A percentile compares a stretch with the other conserved stretches of the same genome.
These are phyloP conservation scores for Macrotrachela quadricornifera DNA, from an alignment of 1,140 invertebrate genomes.

Conservation along the genomic window DNA sequence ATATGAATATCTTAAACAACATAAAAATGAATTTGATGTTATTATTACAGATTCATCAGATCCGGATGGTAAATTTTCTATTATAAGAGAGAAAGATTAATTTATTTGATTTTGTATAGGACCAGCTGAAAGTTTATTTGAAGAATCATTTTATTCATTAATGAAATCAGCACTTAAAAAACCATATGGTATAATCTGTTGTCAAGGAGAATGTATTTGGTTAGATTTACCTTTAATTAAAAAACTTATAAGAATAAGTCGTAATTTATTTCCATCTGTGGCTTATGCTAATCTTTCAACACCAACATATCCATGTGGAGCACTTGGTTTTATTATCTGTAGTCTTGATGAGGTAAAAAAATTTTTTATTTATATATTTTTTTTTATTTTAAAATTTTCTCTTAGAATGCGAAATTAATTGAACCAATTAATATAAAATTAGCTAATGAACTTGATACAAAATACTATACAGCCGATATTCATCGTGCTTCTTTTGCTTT, in stretches of 20 bases:
- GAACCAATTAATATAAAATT: conserved; percentile 12
- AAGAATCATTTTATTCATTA: conserved; percentile 65
- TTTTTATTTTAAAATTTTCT: too few relatives aligned
- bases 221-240: conserved; percentile 54
- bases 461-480: too few relatives aligned
- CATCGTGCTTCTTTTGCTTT: too few relatives aligned
- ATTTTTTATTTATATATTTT: too few relatives aligned
- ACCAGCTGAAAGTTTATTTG: conserved; percentile 41
- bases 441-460: too few relatives aligned
- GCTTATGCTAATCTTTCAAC: conserved; percentile 60
- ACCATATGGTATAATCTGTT: conserved; percentile 69
- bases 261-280: conserved; percentile 48
- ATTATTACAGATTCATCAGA: conserved; percentile 96
- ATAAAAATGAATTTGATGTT: conserved; percentile 68
- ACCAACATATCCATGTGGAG: conserved; percentile 80
- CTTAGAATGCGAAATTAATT: too few relatives aligned
- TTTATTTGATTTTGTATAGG: conserved; percentile 28
- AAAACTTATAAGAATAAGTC: conserved; percentile 48
- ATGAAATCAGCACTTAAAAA: conserved; percentile 54
- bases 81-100: too few relatives aligned
- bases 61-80: conserved; percentile 41
- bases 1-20: conserved; percentile 72
- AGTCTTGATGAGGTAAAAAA: conserved; percentile 7
- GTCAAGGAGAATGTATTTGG: conserved; percentile 69
- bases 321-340: conserved; percentile 74